A percentile compares a stretch with the other conserved stretches of the same genome.
These are phyloP conservation scores for Cygnus buccinator DNA, from an alignment of 2,113 vertebrate genomes.

Conservation along the genomic window DNA sequence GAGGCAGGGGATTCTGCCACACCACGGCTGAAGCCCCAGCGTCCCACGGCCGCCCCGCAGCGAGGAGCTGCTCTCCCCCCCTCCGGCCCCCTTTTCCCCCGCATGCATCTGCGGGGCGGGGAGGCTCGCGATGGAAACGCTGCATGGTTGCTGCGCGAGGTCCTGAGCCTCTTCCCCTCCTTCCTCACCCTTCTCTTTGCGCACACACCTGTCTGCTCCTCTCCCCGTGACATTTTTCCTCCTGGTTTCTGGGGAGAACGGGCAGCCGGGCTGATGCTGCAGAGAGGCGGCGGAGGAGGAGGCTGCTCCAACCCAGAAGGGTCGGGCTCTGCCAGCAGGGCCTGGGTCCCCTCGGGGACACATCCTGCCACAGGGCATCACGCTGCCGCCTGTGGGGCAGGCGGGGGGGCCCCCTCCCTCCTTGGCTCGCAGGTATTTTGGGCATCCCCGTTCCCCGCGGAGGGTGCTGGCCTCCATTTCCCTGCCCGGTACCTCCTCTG, in stretches of 20 bases:
- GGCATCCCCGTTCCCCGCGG: neutral
- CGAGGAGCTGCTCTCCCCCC: neutral
- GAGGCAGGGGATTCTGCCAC: neutral
- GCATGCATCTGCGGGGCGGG: neutral
- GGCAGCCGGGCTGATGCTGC: neutral
- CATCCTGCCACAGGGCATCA: neutral
- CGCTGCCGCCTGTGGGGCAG: rapidly evolving
- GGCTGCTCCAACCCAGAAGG: neutral
- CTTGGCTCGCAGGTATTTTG: neutral
- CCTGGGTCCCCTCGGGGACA: neutral
- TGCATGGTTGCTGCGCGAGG: neutral
- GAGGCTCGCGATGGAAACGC: neutral
- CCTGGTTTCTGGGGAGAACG: neutral
- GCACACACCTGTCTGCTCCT: conserved; percentile 14
- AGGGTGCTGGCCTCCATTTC: conserved; percentile 25
- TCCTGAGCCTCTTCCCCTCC: neutral
- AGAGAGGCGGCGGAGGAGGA: neutral
- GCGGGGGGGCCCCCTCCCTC: neutral
- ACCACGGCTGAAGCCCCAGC: neutral
- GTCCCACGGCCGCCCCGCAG: too few relatives aligned
- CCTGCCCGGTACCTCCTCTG: neutral
- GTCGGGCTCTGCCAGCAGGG: neutral
- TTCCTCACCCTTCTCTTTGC: neutral
- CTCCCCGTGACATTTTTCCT: neutral
- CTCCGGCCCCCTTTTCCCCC: neutral